A percentile compares a stretch with the other conserved stretches of the same genome.
These are phyloP conservation scores for Glaucidium brasilianum DNA, from an alignment of 2,113 vertebrate species.

Conservation along the genomic window DNA sequence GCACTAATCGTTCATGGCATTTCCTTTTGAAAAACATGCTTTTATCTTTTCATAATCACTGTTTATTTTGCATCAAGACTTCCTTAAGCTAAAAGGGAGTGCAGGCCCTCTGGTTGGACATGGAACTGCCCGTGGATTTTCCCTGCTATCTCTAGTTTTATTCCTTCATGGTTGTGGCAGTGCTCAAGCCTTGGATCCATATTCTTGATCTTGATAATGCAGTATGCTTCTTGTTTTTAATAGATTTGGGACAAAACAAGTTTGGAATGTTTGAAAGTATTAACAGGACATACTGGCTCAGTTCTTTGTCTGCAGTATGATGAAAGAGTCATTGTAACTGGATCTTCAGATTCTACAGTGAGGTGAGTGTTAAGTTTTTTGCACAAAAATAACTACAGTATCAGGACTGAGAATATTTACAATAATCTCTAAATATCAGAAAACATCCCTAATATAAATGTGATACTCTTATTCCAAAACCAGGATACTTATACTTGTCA, in stretches of 20 bases:
- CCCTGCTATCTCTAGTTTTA: background rate
- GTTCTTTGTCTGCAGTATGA: constrained; percentile 98
- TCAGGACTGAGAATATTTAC: background rate
- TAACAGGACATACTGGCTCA: constrained; percentile 97
- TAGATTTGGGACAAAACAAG: constrained; percentile 99
- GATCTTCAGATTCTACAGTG: constrained; percentile 97
- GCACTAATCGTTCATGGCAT: fast-evolving
- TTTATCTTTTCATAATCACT: background rate
- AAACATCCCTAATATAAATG: background rate
- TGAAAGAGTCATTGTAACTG: constrained; percentile 96
- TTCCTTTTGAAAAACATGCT: background rate
- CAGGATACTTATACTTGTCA: background rate
- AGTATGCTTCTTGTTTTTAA: background rate
- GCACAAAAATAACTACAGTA: background rate
- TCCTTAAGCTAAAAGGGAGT: background rate
- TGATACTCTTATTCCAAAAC: background rate
- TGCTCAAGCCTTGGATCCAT: background rate
- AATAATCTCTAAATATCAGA: background rate
- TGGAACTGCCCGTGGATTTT: background rate
- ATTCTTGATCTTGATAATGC: background rate
- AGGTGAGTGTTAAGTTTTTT: constrained; percentile 73
- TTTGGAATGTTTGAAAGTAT: constrained; percentile 95
- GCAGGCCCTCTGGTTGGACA: background rate
- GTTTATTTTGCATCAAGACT: background rate
- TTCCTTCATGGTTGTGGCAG: fast-evolving